These are phyloP conservation scores for Eurytoma californica DNA, from an alignment of 2,888 invertebrate genomes.

Conservation along the genomic window DNA sequence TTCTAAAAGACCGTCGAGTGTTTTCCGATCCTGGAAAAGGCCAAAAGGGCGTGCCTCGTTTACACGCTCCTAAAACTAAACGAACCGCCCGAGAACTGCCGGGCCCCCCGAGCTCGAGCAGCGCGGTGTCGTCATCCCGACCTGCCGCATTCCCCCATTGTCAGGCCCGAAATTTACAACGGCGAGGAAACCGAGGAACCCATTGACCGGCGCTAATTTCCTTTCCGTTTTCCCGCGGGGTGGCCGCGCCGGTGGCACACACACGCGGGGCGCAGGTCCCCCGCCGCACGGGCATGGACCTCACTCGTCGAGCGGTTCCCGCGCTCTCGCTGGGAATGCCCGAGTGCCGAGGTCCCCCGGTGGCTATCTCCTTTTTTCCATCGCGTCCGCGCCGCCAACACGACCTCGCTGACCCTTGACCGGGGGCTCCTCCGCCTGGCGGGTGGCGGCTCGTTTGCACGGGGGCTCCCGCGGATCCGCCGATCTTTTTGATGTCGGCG, in stretches of 20 bases:
- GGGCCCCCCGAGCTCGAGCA: not conserved
- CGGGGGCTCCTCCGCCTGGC: not conserved
- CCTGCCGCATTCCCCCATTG: not conserved
- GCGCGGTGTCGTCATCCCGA: not conserved
- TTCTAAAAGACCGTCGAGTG: conserved; percentile 4
- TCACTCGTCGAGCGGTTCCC: conserved; percentile 6
- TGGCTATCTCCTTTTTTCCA: conserved; percentile 8
- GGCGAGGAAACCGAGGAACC: not conserved
- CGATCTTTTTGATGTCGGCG: conserved; percentile 17
- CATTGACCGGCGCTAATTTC: conserved; percentile 2
- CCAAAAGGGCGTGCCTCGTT: not conserved
- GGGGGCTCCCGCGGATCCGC: conserved; percentile 13
- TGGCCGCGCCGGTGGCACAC: not conserved
- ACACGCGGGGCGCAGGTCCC: not conserved
- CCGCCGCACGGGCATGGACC: not conserved
- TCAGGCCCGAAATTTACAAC: conserved; percentile 10
- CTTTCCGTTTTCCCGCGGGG: not conserved
- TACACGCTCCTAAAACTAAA: not conserved
- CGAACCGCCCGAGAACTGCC: not conserved
- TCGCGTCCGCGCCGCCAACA: not conserved
- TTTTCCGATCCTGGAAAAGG: not conserved
- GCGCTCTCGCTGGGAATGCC: conserved; percentile 3
- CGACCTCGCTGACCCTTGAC: not conserved
- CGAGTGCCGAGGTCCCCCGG: not conserved
- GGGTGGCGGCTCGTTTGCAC: conserved; percentile 23